Evolutionary conservation across 2,113 vertebrate species (phyloP).

Genomic region (Oncorhynchus masou): DNA sequence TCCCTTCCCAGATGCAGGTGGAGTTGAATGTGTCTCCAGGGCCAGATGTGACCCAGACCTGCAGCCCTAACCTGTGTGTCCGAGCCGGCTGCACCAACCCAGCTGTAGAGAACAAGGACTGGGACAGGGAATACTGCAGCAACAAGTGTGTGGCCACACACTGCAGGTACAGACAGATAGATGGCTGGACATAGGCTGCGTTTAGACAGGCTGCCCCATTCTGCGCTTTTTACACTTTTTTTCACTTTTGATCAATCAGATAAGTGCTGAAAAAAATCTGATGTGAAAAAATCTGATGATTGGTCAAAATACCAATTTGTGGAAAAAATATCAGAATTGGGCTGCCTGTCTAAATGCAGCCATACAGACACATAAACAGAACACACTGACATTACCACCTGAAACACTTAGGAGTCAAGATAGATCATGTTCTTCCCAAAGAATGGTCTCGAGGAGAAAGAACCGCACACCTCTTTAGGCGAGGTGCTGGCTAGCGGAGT

Average conservation of each 20-base stretch:
- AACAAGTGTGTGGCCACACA: slow-evolving; percentile 90
- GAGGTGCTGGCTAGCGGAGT: too few species aligned
- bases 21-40: slow-evolving; percentile 78
- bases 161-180: slow-evolving; percentile 76
- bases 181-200: neutral
- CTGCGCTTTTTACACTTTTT: neutral
- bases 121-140: slow-evolving; percentile 91
- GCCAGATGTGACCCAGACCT: slow-evolving; percentile 28
- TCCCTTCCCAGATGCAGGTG: slow-evolving; percentile 80
- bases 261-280: neutral
- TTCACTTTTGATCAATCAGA: neutral
- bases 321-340: too few species aligned
- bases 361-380: neutral
- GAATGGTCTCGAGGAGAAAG: neutral
- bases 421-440: too few species aligned
- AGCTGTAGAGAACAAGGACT: slow-evolving; percentile 84
- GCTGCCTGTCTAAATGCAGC: neutral
- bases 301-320: too few species aligned
- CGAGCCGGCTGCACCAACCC: slow-evolving; percentile 85
- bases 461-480: too few species aligned
- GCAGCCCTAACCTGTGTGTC: slow-evolving; percentile 77
- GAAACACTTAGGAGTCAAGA: too few species aligned
- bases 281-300: too few species aligned
- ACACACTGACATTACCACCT: neutral
- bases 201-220: neutral